A percentile compares a stretch with the other conserved stretches of the same genome.
Evolutionary conservation across 2,113 vertebrate species (phyloP).

Genomic region (Trochalopteron elliotii): DNA sequence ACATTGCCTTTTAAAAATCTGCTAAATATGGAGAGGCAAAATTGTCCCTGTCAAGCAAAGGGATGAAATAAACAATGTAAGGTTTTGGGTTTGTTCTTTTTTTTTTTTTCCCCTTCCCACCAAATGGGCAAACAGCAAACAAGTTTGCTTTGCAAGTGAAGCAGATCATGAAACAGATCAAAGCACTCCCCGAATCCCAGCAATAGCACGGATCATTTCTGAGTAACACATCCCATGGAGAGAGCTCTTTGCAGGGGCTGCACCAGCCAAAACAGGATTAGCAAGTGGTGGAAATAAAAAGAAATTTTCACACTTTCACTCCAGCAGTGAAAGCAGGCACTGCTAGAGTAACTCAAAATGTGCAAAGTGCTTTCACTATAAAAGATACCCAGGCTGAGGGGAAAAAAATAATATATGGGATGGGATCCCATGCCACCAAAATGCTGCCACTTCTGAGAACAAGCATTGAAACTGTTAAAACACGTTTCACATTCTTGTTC

Average conservation of each 20-base stretch:
- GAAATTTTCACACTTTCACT: conserved; percentile 53
- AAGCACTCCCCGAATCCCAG: background rate
- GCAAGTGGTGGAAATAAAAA: conserved; percentile 57
- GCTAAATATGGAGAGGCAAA: background rate
- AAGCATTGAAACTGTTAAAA: conserved; percentile 7
- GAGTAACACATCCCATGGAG: conserved; percentile 52
- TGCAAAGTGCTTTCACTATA: conserved; percentile 22
- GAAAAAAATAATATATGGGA: background rate
- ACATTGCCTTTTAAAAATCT: background rate
- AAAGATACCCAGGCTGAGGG: background rate
- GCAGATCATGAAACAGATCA: background rate
- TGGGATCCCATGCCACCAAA: background rate
- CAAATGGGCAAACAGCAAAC: background rate
- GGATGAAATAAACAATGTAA: background rate
- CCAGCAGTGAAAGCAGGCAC: conserved; percentile 26
- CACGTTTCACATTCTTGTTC: background rate
- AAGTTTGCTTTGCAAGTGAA: conserved; percentile 3
- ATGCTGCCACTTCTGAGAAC: background rate
- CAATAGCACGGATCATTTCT: background rate
- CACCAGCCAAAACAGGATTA: conserved; percentile 63
- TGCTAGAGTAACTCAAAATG: conserved; percentile 34
- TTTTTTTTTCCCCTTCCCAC: background rate
- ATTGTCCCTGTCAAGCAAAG: background rate
- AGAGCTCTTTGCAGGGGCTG: conserved; percentile 31
- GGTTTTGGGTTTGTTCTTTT: no score